Evolutionary conservation across 2,888 invertebrate genomes (phyloP).

Genomic region (Polydrusus tereticollis): DNA sequence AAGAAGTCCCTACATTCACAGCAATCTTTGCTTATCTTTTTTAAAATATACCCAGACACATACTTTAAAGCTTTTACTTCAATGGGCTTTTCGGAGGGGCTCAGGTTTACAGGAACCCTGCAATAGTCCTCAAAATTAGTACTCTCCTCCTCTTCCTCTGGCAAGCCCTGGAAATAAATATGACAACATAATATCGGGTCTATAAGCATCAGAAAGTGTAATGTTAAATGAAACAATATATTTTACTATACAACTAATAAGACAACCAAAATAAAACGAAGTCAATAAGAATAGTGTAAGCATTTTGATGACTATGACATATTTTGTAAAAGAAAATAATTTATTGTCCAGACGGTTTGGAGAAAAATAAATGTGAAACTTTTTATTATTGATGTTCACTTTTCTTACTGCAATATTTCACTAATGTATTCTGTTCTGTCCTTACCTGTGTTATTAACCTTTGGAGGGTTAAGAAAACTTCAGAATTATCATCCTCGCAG

Average conservation of each 20-base stretch:
- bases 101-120: neutral
- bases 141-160: neutral
- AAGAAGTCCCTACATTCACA: neutral
- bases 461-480: neutral
- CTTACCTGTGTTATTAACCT: neutral
- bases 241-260: no score
- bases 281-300: neutral
- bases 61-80: neutral
- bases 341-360: neutral
- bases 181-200: neutral
- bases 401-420: no score
- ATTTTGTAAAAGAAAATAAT: neutral
- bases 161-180: neutral
- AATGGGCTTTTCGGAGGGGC: neutral
- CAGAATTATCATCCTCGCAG: constrained; percentile 21
- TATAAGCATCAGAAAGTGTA: neutral
- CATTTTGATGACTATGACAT: neutral
- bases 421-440: neutral
- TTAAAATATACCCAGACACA: neutral
- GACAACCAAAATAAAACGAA: neutral
- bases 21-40: neutral
- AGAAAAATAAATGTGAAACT: neutral
- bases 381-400: neutral
- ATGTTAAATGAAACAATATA: no score
- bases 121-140: neutral